Base-by-base conservation (phyloP, 2,113 vertebrate species). In the Neotoma lepida region DNA sequence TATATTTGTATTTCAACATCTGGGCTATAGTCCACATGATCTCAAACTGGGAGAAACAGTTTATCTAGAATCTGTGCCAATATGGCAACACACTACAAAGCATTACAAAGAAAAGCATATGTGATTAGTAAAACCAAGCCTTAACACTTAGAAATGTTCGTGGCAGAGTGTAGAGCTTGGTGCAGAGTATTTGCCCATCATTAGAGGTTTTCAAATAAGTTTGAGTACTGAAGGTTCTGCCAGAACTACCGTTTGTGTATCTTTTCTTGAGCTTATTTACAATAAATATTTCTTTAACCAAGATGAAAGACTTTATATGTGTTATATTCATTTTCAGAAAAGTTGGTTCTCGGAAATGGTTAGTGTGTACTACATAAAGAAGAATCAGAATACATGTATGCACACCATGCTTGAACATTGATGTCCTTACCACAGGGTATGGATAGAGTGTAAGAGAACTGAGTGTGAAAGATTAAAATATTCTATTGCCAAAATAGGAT, bases 1-100 rank as follows among this genome's bases (percentile, higher is more conserved):
- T 41, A 7, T 66, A 88, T 92, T 64, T 86, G 39, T 54, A 24
- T 95, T 96, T 97, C 95, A 95, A 95, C 92, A 95, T 96, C 94
- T 92, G 63, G 86, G 91, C 89, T 88, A 74, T 44, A 88, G 89
- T 95, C 74, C 94, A 91, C 68, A 94, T 0, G 15, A 84, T 92
- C 82, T 96, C 89, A 84, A 51, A 90, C 46, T 56, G 58, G 41
- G 82, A 87, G 56, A 91, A 70, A 87, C 73, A 46, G 20, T 92
- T 89, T 89, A 86, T 87, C 35, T 87, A 61, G 73, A 81, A 28
- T 93, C 41, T 15, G 14, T 73, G 4, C 61, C 81, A 15, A 76
- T 85, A 33, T 28, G 28, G 86, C 33, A 51, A 44, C 4, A 85
- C 33, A n/a, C 8, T 14, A 68, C 12, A 76, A 64, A 95, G 77